A percentile compares a stretch with the other conserved stretches of the same genome.
Evolutionary conservation across 2,888 invertebrate genomes (phyloP).

Genomic region (Tuberolachnus salignus): DNA sequence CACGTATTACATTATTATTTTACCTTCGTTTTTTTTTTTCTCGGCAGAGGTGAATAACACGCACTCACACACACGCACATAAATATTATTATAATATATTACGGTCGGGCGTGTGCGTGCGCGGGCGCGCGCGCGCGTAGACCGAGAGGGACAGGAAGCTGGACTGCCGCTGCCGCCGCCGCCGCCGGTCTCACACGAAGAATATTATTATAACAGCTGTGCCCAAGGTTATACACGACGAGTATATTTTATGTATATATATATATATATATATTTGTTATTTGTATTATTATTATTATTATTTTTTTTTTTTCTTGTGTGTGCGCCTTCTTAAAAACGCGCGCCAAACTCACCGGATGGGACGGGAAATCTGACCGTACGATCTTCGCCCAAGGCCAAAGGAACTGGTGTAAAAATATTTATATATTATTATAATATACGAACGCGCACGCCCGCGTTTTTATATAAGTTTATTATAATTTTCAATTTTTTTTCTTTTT

Average conservation of each 20-base stretch:
- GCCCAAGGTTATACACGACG: slow-evolving; percentile 41
- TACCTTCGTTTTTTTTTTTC: slow-evolving; percentile 44
- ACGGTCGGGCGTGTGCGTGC: not conserved
- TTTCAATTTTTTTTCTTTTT: not conserved
- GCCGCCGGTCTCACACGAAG: slow-evolving; percentile 55
- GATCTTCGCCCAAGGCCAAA: slow-evolving; percentile 42
- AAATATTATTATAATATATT: not conserved
- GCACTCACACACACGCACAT: not conserved
- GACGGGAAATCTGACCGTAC: slow-evolving; percentile 7
- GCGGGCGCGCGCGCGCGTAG: too few relatives aligned
- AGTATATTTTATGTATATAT: too few relatives aligned
- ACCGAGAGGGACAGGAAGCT: slow-evolving; percentile 48
- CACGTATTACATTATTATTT: not conserved
- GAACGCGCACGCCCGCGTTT: not conserved
- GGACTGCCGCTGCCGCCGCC: too few relatives aligned
- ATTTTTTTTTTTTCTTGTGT: slow-evolving; percentile 38
- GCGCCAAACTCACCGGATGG: slow-evolving; percentile 51
- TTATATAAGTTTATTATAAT: too few relatives aligned
- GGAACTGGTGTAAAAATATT: not conserved
- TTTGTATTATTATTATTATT: too few relatives aligned
- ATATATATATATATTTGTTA: not conserved
- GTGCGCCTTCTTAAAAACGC: slow-evolving; percentile 38
- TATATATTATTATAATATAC: not conserved
- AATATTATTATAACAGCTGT: slow-evolving; percentile 37
- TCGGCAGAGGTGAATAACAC: slow-evolving; percentile 45